Evolutionary conservation across 2,797 vertebrate genomes (phyloP), one percentile per base, ranked within the genome.

Genomic region (Pseudocheirus occidentalis): DNA sequence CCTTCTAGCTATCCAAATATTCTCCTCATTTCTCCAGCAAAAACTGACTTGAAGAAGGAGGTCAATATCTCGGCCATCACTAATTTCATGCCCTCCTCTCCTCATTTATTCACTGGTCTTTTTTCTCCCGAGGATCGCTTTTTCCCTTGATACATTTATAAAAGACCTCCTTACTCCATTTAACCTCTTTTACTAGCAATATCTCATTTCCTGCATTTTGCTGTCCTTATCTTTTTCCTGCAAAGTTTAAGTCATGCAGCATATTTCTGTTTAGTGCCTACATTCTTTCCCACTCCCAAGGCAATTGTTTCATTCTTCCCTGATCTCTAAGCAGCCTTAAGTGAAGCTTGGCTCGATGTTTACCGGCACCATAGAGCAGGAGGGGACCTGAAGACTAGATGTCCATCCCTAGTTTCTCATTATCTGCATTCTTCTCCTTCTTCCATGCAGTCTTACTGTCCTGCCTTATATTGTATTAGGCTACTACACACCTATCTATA

Each of bases 1-100:
- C 93, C 94, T 97, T 96, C 95, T 90, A 97, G 95, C 96, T 97
- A 92, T 96, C 97, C 94, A 96, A 95, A 97, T 97, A 96, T 97
- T 94, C 94, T 92, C 92, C 93, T 97, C 96, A 94, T 97, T 97
- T 98, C 97, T 97, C 95, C 93, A 93, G 95, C 95, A 97, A 96
- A 97, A 98, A 97, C 92, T 92, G 94, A 97, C 95, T 97, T 95
- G 91, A 96, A 96, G 95, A 94, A 95, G 93, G 91, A 98, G 97
- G 96, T 98, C 97, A 97, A 95, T 97, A 97, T 96, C 94, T 92
- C 87, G 55, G 95, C 92, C 95, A 96, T 97, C 96, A 96, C 97
- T 97, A 98, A 98, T 97, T 97, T 97, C 96, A 96, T 0, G 4
- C 93, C 94, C 92, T 96, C 95, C 92, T 96, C 95, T 95, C 96